A percentile compares a stretch with the other conserved stretches of the same genome.
phyloP scores from a whole-genome alignment of 2,888 invertebrate genomes.

The Thymelicus acteon region DNA sequence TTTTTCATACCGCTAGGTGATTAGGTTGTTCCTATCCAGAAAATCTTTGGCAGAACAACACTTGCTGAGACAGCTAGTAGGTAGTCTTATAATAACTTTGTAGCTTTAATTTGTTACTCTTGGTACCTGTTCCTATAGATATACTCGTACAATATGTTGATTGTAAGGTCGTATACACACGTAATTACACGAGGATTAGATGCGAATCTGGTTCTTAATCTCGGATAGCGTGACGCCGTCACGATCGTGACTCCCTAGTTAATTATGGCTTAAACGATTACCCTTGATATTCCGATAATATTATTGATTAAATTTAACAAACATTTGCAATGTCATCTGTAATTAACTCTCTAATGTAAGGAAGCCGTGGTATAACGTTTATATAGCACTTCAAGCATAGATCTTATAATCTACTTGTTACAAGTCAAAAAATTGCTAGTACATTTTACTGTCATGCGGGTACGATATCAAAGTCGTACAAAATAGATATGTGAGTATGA shows the following conservation, averaged over 20 bases:
- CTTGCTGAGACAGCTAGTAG: too few relatives aligned
- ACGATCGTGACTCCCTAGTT: slow-evolving; percentile 53
- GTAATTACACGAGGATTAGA: slow-evolving; percentile 46
- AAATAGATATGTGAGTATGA: too few relatives aligned
- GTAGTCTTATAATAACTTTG: not conserved
- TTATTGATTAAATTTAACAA: slow-evolving; percentile 12
- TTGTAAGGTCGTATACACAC: slow-evolving; percentile 22
- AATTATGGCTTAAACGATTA: slow-evolving; percentile 47
- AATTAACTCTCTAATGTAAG: not conserved
- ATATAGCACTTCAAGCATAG: too few relatives aligned
- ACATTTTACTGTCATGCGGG: too few relatives aligned
- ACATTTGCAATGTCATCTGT: not conserved
- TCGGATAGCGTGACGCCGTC: slow-evolving; percentile 44
- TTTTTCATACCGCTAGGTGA: too few relatives aligned
- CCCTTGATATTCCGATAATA: slow-evolving; percentile 8
- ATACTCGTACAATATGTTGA: slow-evolving; percentile 23
- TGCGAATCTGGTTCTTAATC: slow-evolving; percentile 48
- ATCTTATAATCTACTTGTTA: too few relatives aligned
- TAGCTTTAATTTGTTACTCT: not conserved
- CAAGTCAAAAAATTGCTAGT: too few relatives aligned
- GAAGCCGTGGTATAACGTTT: not conserved
- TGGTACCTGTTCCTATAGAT: too few relatives aligned
- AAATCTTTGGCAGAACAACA: too few relatives aligned
- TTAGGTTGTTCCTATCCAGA: too few relatives aligned
- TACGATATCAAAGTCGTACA: too few relatives aligned